Evolutionary conservation across 2,797 vertebrate species (phyloP).

Genomic region (Peromyscus melanophrys): DNA sequence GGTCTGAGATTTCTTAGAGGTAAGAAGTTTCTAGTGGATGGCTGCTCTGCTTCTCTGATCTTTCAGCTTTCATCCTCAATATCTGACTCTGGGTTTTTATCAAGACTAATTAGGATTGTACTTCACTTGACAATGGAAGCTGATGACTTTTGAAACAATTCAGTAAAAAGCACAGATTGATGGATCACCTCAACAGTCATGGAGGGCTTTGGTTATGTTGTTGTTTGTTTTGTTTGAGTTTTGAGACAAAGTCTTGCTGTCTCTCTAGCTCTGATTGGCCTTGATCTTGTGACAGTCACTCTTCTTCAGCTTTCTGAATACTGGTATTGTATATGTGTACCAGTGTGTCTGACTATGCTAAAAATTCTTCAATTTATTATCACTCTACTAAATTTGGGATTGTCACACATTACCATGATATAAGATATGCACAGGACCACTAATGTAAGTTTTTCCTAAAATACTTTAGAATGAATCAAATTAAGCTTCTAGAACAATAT

Average conservation of each 20-base stretch:
- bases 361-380: not conserved
- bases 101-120: no score
- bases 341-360: not conserved
- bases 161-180: not conserved
- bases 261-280: not conserved
- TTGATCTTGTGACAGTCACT: not conserved
- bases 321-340: not conserved
- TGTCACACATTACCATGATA: not conserved
- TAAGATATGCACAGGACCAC: not conserved
- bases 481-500: not conserved
- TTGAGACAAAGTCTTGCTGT: not conserved
- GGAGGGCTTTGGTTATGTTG: not conserved
- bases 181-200: not conserved
- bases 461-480: constrained; percentile 38
- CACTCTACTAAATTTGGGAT: constrained; percentile 24
- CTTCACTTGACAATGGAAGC: not conserved
- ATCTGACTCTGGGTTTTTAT: no score
- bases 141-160: constrained; percentile 38
- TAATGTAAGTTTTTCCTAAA: not conserved
- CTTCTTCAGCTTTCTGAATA: not conserved
- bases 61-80: no score
- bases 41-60: no score
- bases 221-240: no score
- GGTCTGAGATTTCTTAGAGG: no score
- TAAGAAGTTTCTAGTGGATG: no score